Evolutionary conservation across 2,888 invertebrate species (phyloP), one percentile per base, ranked within the genome.

Genomic region (Ornithoptera alexandrae): DNA sequence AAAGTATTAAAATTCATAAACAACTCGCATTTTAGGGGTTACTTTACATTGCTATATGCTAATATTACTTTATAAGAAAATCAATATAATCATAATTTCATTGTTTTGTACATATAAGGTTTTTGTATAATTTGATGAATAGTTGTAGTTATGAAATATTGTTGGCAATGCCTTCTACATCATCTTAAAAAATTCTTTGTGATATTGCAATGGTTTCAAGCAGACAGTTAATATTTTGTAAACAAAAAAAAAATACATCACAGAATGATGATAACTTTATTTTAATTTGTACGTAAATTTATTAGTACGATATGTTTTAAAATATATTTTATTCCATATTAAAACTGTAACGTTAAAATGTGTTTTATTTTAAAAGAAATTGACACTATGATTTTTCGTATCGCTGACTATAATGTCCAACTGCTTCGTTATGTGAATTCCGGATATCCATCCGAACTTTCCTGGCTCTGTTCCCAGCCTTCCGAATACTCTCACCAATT

Each of bases 381-480:
- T 89, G 1, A 92, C 90, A 39, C 78, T 78, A 77, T 94, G 93
- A 77, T 92, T 94, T 81, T 94, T 94, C 18, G 92, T 93, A 79
- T 95, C 95, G 22, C 94, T 93, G 3, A 94, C 90, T 57, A 95
- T 93, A 56, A 95, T 92, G 74, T 95, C 95, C 61, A 94, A 78
- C 76, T 94, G 93, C 36, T 93, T 91, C 0, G 94, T 94, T 5
- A 95, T 92, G 68, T 93, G 88, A 18, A 95, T 88, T 0, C 96
- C 96, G 0, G 95, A 95, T 62, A 97, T 95, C 95, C 96, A 96
- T 5, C 94, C 94, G 74, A 95, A 95, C 74, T 93, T 93, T 0
- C 93, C 91, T 1, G 88, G 83, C 64, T 88, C 88, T 0, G 81
- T 85, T 36, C 90, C 93, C 24, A 86, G 75, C 0, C 92, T 91